Conservation (phyloP, 2,888 invertebrate species). For the Cyaniris semiargus region DNA sequence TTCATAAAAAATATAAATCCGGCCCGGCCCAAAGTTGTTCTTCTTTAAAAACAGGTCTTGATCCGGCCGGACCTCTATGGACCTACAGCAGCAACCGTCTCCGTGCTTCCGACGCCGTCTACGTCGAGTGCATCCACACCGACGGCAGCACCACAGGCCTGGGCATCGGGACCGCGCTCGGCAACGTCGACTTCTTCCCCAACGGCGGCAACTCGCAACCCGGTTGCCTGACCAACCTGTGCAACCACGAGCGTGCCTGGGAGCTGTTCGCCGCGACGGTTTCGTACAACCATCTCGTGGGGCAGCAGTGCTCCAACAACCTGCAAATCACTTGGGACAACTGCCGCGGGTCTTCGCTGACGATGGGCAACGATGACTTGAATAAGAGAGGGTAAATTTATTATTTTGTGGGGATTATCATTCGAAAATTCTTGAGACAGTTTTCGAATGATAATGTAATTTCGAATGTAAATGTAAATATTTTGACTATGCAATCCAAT, state of each 20-base stretch:
- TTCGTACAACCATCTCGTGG: constrained; percentile 56
- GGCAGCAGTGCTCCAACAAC: constrained; percentile 49
- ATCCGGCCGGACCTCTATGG: constrained; percentile 71
- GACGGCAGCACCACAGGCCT: constrained; percentile 67
- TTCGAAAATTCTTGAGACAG: no score
- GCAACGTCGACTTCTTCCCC: constrained; percentile 81
- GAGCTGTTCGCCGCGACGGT: constrained; percentile 60
- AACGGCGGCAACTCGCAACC: constrained; percentile 76
- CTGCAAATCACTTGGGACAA: constrained; percentile 52
- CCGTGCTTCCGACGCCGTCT: constrained; percentile 52
- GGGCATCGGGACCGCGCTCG: constrained; percentile 73
- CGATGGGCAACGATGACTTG: constrained; percentile 58
- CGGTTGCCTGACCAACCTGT: constrained; percentile 55
- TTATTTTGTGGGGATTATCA: neutral
- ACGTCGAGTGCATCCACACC: constrained; percentile 70
- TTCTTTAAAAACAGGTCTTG: constrained; percentile 56
- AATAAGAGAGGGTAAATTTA: constrained; percentile 55
- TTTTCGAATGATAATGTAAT: no score
- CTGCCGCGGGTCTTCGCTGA: constrained; percentile 52
- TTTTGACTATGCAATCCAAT: no score
- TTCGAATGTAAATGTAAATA: no score
- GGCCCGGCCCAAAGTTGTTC: no score
- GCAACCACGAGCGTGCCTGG: constrained; percentile 64
- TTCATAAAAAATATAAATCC: no score
- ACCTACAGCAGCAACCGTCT: constrained; percentile 50